These are phyloP conservation scores for Parapristionchus giblindavisi DNA, from an alignment of 2,888 invertebrate genomes.

Conservation along the genomic window DNA sequence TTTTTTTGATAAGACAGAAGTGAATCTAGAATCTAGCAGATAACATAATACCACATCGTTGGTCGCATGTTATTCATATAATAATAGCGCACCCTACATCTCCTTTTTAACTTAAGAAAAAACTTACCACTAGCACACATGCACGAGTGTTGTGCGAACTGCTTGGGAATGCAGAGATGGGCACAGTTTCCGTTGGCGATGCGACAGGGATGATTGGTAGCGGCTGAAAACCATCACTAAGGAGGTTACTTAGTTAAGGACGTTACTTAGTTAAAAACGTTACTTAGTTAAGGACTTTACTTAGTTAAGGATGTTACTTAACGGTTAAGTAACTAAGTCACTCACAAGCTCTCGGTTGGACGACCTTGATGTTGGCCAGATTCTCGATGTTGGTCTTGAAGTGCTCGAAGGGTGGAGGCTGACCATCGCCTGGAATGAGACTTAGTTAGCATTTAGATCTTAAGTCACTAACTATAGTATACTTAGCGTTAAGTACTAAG, in stretches of 20 bases:
- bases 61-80: no score
- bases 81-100: no score
- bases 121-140: conserved; percentile 84
- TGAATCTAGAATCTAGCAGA: no score
- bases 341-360: conserved; percentile 81
- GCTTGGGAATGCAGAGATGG: conserved; percentile 89
- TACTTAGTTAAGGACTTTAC: no score
- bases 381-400: conserved; percentile 81
- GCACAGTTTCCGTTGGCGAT: conserved; percentile 89
- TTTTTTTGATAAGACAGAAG: no score
- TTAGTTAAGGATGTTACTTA: no score
- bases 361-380: conserved; percentile 85
- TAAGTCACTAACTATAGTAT: not conserved
- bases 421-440: conserved; percentile 53
- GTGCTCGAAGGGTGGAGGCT: conserved; percentile 72
- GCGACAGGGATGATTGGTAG: conserved; percentile 80
- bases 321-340: conserved; percentile 1
- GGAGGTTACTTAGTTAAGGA: no score
- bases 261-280: no score
- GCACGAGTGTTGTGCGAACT: conserved; percentile 82
- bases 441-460: no score
- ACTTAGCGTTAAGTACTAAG: not conserved
- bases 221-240: conserved; percentile 53
- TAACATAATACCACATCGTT: no score
- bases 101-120: conserved; percentile 73